Conservation (phyloP, 2,888 invertebrate species). For the Digitonthophagus gazella region DNA sequence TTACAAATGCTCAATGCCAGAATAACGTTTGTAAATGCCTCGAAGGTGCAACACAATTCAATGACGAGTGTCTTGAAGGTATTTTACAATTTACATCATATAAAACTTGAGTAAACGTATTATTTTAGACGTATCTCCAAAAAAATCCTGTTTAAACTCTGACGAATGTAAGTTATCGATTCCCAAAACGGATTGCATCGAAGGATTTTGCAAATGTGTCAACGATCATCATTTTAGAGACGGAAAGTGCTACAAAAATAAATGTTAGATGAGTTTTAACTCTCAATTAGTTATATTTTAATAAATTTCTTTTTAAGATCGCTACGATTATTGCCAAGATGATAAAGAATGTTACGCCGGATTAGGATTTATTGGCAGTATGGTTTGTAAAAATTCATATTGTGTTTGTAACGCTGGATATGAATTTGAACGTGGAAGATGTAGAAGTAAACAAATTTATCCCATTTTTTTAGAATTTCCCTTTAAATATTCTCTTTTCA, state of each 20-base stretch:
- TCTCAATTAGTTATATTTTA: not conserved
- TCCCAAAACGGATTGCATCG: not conserved
- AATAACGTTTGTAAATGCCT: not conserved
- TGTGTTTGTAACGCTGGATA: not conserved
- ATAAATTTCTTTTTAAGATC: not conserved
- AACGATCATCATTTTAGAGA: not conserved
- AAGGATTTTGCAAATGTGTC: not conserved
- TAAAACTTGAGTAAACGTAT: not conserved
- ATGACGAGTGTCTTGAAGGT: not conserved
- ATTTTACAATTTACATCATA: not conserved
- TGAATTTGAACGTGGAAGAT: not conserved
- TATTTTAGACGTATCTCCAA: not conserved
- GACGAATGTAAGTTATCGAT: not conserved
- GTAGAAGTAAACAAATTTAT: conserved; percentile 4
- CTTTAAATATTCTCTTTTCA: too few relatives aligned
- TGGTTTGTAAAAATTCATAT: not conserved
- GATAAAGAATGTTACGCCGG: conserved; percentile 5
- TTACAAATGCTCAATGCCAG: not conserved
- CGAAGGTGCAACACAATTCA: not conserved
- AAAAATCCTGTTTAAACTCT: not conserved
- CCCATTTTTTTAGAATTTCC: too few relatives aligned
- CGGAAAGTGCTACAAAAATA: not conserved
- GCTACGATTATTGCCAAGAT: not conserved
- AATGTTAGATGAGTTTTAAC: not conserved
- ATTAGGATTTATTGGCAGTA: not conserved